Base-by-base conservation (phyloP, 2,113 vertebrate species). In the Nothoprocta pentlandii region DNA sequence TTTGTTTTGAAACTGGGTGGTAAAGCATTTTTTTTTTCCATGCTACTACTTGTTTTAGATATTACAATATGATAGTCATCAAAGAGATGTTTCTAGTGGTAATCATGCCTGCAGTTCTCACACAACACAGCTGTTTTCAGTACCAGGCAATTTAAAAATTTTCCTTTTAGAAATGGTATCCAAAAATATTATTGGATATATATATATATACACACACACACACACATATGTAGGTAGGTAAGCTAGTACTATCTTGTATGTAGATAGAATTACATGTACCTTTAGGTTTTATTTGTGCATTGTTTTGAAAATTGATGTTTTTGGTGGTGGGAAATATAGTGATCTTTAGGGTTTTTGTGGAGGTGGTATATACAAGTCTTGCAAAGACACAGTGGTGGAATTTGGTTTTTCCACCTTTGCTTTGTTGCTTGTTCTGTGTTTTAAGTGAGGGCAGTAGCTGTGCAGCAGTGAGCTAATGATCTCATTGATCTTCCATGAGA, bases 21-120 rank as follows among this genome's bases (percentile, higher is more conserved):
- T 92, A 95, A 95, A 92, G 66, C 26, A 20, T 41, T 69, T 80
- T 51, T 93, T 93, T 49, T 94, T 95, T 94, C 96, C 85, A 53
- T 95, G 94, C 94, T 96, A 78, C 71, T 96, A 96, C 95, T 95
- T 95, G 92, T 95, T 95, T 78, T 71, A 95, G 95, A 87, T 96
- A 92, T 90, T 93, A 77, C 25, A 41, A 56, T 66, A 77, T 20
- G 96, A 97, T 95, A 95, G 85, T 91, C 90, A 96, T 96, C 94
- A 96, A 97, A 97, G 95, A 76, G 68, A 67, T 86, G 34, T 58
- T 95, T 86, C 80, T 88, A 88, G 85, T 62, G 59, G 58, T 90
- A 95, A 95, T 95, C 61, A 54, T 22, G 82, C 83, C 90, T 79
- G 64, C 88, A 87, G 90, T 95, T 91, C 73, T 96, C 93, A 96